Evolutionary conservation across 2,113 vertebrate genomes (phyloP).

Genomic region (Electrona antarctica): DNA sequence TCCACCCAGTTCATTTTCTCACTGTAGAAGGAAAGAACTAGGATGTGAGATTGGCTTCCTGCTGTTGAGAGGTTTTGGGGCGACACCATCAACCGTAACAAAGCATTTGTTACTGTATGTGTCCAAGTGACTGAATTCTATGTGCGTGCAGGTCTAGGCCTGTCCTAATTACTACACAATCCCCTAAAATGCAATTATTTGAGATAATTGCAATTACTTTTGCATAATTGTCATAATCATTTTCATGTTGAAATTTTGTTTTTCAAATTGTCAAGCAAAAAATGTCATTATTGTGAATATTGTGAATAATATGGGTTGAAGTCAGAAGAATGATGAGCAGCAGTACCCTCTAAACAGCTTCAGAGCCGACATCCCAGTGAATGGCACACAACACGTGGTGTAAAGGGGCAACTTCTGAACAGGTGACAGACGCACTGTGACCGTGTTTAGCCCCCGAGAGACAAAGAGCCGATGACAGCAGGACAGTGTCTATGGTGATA

Average conservation of each 20-base stretch:
- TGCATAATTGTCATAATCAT: too few relatives aligned
- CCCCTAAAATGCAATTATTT: too few relatives aligned
- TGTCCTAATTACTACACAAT: too few relatives aligned
- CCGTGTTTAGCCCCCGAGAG: conserved; percentile 22
- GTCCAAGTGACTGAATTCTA: conserved; percentile 59
- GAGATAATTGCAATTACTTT: too few relatives aligned
- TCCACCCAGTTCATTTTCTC: conserved; percentile 36
- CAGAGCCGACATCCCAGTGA: conserved; percentile 12
- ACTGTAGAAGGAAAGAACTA: conserved; percentile 36
- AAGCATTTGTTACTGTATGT: conserved; percentile 51
- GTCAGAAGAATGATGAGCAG: conserved; percentile 17
- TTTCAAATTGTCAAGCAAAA: too few relatives aligned
- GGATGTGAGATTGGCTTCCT: conserved; percentile 44
- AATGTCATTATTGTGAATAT: too few relatives aligned
- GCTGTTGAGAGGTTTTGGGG: conserved; percentile 46
- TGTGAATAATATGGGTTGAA: conserved; percentile 19
- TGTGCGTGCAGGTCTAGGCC: not conserved
- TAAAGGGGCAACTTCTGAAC: not conserved
- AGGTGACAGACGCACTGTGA: conserved; percentile 17
- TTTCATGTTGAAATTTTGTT: too few relatives aligned
- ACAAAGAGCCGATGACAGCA: conserved; percentile 30
- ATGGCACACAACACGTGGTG: not conserved
- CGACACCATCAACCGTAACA: conserved; percentile 40
- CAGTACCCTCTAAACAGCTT: conserved; percentile 15
- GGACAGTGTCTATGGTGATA: conserved; percentile 31